Conservation (phyloP, 2,888 invertebrate species). For the Hemicrepidius hirtus region DNA sequence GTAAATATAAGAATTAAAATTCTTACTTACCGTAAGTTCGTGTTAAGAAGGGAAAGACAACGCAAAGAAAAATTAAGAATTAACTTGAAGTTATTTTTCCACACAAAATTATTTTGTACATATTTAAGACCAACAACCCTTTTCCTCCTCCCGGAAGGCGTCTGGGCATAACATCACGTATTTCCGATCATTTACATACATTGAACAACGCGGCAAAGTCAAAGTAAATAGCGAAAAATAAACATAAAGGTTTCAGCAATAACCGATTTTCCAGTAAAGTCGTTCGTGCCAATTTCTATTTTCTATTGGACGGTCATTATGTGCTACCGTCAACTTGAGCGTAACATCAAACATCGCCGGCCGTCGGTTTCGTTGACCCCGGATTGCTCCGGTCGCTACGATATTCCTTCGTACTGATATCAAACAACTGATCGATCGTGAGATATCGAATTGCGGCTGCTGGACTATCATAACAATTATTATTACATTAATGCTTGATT, state of each 20-base stretch:
- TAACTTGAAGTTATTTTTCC: no score
- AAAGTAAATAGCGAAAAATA: slow-evolving; percentile 20
- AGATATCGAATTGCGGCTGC: slow-evolving; percentile 5
- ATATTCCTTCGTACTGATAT: slow-evolving; percentile 19
- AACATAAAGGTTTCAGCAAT: slow-evolving; percentile 20
- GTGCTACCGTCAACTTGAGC: slow-evolving; percentile 31
- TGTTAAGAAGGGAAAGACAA: no score
- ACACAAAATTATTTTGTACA: no score
- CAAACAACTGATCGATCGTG: slow-evolving; percentile 19
- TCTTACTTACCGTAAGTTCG: no score
- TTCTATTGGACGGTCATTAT: slow-evolving; percentile 30
- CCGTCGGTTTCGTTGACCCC: slow-evolving; percentile 35
- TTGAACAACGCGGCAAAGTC: neutral
- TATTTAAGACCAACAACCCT: neutral
- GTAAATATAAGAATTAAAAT: no score
- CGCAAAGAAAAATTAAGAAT: no score
- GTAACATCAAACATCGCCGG: slow-evolving; percentile 27
- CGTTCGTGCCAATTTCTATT: slow-evolving; percentile 39
- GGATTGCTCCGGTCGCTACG: slow-evolving; percentile 16
- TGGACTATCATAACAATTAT: neutral
- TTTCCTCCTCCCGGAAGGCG: neutral
- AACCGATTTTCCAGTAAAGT: slow-evolving; percentile 34
- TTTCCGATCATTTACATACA: neutral
- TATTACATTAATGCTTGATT: no score
- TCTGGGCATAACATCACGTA: slow-evolving; percentile 1